phyloP scores from a whole-genome alignment of 1,140 invertebrate species.

The Daktulosphaira vitifoliae region DNA sequence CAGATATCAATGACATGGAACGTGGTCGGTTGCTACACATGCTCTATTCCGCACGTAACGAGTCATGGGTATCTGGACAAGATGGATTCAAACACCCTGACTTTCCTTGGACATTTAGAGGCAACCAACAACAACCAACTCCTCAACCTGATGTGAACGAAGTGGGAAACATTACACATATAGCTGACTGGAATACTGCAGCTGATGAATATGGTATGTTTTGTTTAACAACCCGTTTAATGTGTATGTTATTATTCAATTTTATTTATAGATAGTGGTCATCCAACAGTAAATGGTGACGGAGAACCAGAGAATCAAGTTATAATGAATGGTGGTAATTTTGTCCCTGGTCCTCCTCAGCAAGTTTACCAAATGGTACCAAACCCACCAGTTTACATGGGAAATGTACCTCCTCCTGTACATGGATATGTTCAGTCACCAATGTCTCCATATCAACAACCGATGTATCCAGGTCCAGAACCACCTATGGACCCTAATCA shows the following conservation, averaged over 20 bases:
- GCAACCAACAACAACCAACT: not conserved
- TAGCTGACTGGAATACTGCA: conserved; percentile 30
- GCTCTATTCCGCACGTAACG: conserved; percentile 23
- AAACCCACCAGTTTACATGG: conserved; percentile 21
- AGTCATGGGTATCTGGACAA: conserved; percentile 22
- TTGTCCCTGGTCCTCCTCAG: conserved; percentile 19
- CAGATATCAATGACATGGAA: conserved; percentile 31
- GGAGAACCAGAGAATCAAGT: conserved; percentile 9
- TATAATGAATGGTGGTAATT: conserved; percentile 27
- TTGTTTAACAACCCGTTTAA: not conserved
- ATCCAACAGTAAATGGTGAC: conserved; percentile 27
- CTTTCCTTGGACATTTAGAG: conserved; percentile 28
- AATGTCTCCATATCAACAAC: conserved; percentile 20
- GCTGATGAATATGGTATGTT: conserved; percentile 28
- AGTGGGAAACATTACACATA: conserved; percentile 16
- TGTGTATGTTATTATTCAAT: too few species aligned
- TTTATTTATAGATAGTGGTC: conserved; percentile 15
- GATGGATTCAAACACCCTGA: conserved; percentile 27
- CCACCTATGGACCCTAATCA: conserved; percentile 27
- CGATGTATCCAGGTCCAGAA: conserved; percentile 25
- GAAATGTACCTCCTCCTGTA: conserved; percentile 14
- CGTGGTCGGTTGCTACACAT: conserved; percentile 18
- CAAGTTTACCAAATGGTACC: conserved; percentile 28
- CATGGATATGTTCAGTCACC: conserved; percentile 23
- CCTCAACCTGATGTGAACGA: conserved; percentile 10